Evolutionary conservation across 2,888 invertebrate genomes (phyloP).

Genomic region (Teleogryllus oceanicus): DNA sequence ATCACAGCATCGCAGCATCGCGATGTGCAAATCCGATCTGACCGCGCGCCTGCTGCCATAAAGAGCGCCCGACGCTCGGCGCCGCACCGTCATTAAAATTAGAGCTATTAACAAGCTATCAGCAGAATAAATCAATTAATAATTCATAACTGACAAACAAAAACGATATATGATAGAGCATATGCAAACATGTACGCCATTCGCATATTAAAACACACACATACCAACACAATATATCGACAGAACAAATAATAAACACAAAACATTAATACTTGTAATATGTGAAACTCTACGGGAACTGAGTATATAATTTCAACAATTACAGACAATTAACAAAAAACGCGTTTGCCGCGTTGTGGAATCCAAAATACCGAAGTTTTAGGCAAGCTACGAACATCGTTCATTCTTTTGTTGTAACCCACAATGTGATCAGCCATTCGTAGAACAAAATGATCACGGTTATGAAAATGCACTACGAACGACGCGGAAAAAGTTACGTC

Average conservation of each 20-base stretch:
- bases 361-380: neutral
- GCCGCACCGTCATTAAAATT: conserved; percentile 6
- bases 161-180: conserved; percentile 18
- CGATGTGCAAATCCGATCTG: no score
- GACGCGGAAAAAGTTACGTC: no score
- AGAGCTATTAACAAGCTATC: conserved; percentile 18
- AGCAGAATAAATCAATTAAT: conserved; percentile 18
- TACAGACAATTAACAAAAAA: neutral
- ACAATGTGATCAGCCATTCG: no score
- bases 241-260: conserved; percentile 11
- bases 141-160: conserved; percentile 18
- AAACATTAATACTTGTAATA: conserved; percentile 18
- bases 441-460: no score
- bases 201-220: conserved; percentile 18
- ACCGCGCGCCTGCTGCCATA: neutral
- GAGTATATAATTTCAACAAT: neutral
- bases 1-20: no score
- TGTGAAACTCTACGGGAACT: neutral
- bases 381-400: neutral
- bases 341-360: neutral
- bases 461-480: no score
- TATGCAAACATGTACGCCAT: conserved; percentile 8
- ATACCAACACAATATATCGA: conserved; percentile 1
- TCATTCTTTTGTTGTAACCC: neutral
- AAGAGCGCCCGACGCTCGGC: neutral